These are phyloP conservation scores for Mesoclemmys tuberculata DNA, from an alignment of 2,113 vertebrate species.

Conservation along the genomic window DNA sequence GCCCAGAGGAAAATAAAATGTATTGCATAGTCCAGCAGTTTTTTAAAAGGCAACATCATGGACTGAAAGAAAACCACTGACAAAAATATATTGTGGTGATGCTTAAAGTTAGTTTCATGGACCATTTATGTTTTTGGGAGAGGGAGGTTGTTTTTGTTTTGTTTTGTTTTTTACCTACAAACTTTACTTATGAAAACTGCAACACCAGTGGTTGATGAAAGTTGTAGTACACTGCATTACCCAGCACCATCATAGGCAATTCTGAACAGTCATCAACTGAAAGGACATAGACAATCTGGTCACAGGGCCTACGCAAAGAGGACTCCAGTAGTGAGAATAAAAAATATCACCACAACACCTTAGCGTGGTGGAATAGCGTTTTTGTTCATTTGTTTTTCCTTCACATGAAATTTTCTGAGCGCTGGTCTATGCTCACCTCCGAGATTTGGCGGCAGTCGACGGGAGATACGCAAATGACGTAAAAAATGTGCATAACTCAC, in stretches of 20 bases:
- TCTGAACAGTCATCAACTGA: background rate
- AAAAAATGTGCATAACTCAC: too few relatives aligned
- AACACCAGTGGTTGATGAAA: fast-evolving
- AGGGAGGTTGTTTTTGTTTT: background rate
- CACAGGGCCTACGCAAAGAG: background rate
- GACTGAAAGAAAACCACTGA: background rate
- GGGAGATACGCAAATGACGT: too few relatives aligned
- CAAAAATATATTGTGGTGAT: background rate
- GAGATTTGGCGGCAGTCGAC: too few relatives aligned
- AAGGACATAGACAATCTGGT: background rate
- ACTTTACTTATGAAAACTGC: background rate
- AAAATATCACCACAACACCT: background rate
- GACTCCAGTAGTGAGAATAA: background rate
- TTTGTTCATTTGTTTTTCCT: background rate
- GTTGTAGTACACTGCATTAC: background rate
- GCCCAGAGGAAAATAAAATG: background rate
- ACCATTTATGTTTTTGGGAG: background rate
- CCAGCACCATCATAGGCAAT: fast-evolving
- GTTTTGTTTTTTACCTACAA: background rate
- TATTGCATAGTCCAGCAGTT: constrained; percentile 62
- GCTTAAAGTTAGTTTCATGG: background rate
- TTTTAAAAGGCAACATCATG: constrained; percentile 15
- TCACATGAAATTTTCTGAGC: background rate
- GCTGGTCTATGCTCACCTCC: too few relatives aligned
- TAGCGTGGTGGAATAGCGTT: background rate